These are phyloP conservation scores for Gymnothorax javanicus DNA, from an alignment of 2,797 vertebrate genomes.

Conservation along the genomic window DNA sequence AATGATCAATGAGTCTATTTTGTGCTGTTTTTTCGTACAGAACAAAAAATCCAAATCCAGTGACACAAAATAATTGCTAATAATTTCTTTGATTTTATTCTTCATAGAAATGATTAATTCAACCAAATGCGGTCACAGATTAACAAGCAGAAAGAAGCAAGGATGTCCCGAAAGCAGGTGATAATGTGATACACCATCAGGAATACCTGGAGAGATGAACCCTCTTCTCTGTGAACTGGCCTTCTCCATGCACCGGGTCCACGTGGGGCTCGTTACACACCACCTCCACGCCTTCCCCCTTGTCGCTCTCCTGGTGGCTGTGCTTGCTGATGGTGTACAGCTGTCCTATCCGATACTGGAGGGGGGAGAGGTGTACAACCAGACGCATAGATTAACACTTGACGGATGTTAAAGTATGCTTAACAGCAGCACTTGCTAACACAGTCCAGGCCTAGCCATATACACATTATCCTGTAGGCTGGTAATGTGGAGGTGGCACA, in stretches of 20 bases:
- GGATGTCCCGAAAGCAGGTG: not conserved
- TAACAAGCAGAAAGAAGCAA: not conserved
- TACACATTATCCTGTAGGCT: constrained; percentile 24
- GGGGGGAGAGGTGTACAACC: constrained; percentile 1
- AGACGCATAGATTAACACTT: not conserved
- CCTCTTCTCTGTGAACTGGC: constrained; percentile 71
- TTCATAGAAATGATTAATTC: no score
- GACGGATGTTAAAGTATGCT: not conserved
- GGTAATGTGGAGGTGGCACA: constrained; percentile 28
- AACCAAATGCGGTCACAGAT: not conserved
- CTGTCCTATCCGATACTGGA: constrained; percentile 72
- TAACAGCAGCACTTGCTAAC: not conserved
- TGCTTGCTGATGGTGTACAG: constrained; percentile 77
- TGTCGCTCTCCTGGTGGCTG: constrained; percentile 74
- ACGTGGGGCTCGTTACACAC: constrained; percentile 69
- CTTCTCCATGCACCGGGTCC: constrained; percentile 63
- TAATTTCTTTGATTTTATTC: not conserved
- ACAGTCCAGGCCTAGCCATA: not conserved
- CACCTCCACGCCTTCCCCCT: constrained; percentile 71
- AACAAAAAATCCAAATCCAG: not conserved
- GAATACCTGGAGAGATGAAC: constrained; percentile 72
- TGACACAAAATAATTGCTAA: not conserved
- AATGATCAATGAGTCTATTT: not conserved
- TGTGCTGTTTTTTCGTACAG: not conserved
- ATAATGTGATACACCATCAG: not conserved